Evolutionary conservation across 2,113 vertebrate species (phyloP).

Genomic region (western clawed frog (Xenopus tropicalis)): UCB_Xtro_10.0 CM004446.2:69516501-69517000

Average conservation of each 20-base stretch:
- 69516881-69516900: slow-evolving; percentile 75
- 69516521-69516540: slow-evolving; percentile 80
- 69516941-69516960: slow-evolving; percentile 76
- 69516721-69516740: slow-evolving; percentile 75
- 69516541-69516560: slow-evolving; percentile 76
- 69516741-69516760: slow-evolving; percentile 80
- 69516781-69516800: slow-evolving; percentile 79
- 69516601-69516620: slow-evolving; percentile 85
- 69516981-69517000: slow-evolving; percentile 76
- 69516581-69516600: slow-evolving; percentile 84
- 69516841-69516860: slow-evolving; percentile 72
- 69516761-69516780: slow-evolving; percentile 78
- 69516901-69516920: slow-evolving; percentile 73
- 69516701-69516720: slow-evolving; percentile 71
- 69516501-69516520: slow-evolving; percentile 79
- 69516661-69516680: slow-evolving; percentile 80
- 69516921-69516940: slow-evolving; percentile 82
- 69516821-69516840: slow-evolving; percentile 67
- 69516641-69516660: slow-evolving; percentile 86
- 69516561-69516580: slow-evolving; percentile 76
- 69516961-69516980: slow-evolving; percentile 75
- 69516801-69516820: slow-evolving; percentile 74
- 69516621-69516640: slow-evolving; percentile 85
- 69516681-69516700: slow-evolving; percentile 72
- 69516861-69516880: slow-evolving; percentile 65